Evolutionary conservation across 2,888 invertebrate genomes (phyloP), one percentile per base, ranked within the genome.

Genomic region (Oxycera nigricornis): DNA sequence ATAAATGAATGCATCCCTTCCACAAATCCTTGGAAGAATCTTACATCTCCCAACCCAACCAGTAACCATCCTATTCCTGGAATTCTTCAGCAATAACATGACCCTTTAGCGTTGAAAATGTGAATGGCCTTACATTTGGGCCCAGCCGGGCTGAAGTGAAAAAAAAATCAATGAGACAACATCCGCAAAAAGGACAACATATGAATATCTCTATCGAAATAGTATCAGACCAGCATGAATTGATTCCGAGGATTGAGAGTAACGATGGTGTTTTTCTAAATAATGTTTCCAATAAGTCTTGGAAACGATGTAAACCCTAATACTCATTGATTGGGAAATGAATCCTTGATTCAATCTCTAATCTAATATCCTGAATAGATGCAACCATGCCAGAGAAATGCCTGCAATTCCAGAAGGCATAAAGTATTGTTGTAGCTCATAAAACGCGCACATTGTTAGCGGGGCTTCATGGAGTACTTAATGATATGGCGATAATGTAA

Each of bases 261-360:
- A 61, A n/a, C 30, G 61, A 61, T 26, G 57, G 11, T 14, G 28
- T 30, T 61, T 7, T n/a, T n/a, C 31, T 26, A 30, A 31, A 61
- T 61, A 61, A 61, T 26, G 31, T 26, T 61, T 26, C 20, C 61
- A 61, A 61, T 61, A 61, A 61, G 61, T 61, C 46, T 9, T 59
- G 24, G 24, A 9, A 65, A 41, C 65, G 22, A 65, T 65, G n/a
- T n/a, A n/a, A 65, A 65, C 39, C 65, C 65, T 17, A 65, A 41
- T 65, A 65, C 65, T 41, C 65, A 65, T 65, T 65, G 65, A 65
- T 65, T 65, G 41, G 65, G 65, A 65, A 65, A 65, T 65, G 65
- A 65, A 41, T 65, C 65, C 65, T 65, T 39, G 65, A 65, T 65
- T 65, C 65, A 65, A 65, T 65, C 39, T 35, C 22, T 65, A 65